Base-by-base conservation (phyloP, 2,797 vertebrate genomes). In the Cercopithecus mitis region DNA sequence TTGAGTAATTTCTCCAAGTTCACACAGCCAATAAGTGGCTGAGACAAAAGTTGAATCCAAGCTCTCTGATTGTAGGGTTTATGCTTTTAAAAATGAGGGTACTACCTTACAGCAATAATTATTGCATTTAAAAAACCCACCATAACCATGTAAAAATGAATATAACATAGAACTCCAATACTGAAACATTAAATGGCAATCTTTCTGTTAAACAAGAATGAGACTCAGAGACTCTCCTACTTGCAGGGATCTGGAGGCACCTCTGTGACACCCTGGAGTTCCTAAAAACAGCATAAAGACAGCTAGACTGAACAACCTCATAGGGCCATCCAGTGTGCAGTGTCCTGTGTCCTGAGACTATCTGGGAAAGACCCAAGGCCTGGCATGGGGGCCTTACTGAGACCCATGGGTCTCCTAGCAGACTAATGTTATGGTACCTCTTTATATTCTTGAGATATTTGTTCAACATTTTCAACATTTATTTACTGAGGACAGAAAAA, bases 371-470 rank as follows among this genome's bases (percentile, higher is more conserved):
- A 47, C 30, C 9, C 33, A 33, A 13, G 17, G 15, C 36, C 33
- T 30, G 73, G 36, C 13, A 55, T 4, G 1, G 5, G 24, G 36
- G 33, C 14, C 47, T 96, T 20, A 2, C n/a, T 4, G 14, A 77
- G n/a, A 58, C 15, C 47, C 6, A 0, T 4, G 33, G 52, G 39
- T 39, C 36, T 61, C 43, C 39, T 19, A n/a, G 13, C 19, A 72
- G 77, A 72, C 20, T 73, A 33, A 52, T 73, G 43, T 41, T 73
- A 22, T 17, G 5, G 11, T 1, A 39, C 24, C 22, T 33, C 61
- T 91, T 87, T 30, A 88, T 90, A 43, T 83, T 90, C 86, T 92
- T 52, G 36, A 95, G 91, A 27, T 75, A 86, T 64, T 47, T 92
- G 36, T 91, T 94, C 57, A 92, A 39, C 55, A 50, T 84, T 81